These are phyloP conservation scores for Molanna angustata DNA, from an alignment of 2,888 invertebrate species.

Conservation along the genomic window DNA sequence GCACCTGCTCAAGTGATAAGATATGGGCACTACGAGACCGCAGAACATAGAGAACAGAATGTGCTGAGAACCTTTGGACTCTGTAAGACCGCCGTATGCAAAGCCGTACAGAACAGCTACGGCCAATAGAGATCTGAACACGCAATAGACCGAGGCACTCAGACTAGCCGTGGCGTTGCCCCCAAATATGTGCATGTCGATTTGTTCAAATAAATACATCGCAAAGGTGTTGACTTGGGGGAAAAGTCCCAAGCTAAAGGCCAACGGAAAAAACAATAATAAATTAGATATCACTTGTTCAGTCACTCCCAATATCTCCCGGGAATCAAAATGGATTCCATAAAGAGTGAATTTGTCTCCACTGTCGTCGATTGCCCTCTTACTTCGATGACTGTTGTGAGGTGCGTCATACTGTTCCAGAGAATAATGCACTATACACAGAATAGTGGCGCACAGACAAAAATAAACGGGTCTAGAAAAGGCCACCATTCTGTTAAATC, in stretches of 20 bases:
- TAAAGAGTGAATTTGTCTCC: slow-evolving; percentile 44
- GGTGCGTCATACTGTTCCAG: slow-evolving; percentile 39
- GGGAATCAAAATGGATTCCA: slow-evolving; percentile 49
- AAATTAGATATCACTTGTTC: slow-evolving; percentile 76
- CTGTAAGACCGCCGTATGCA: slow-evolving; percentile 82
- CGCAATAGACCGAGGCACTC: slow-evolving; percentile 77
- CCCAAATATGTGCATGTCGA: slow-evolving; percentile 86
- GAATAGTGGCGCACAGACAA: slow-evolving; percentile 68
- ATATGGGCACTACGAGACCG: slow-evolving; percentile 80
- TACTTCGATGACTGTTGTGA: slow-evolving; percentile 37
- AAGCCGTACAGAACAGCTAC: slow-evolving; percentile 81
- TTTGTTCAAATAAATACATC: slow-evolving; percentile 95
- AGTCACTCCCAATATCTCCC: slow-evolving; percentile 61
- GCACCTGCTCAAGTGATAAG: slow-evolving; percentile 90
- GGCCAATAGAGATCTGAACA: slow-evolving; percentile 76
- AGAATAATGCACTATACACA: slow-evolving; percentile 49
- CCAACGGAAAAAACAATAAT: slow-evolving; percentile 86
- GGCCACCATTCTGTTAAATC: slow-evolving; percentile 92
- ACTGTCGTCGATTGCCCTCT: slow-evolving; percentile 40
- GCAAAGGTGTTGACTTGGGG: slow-evolving; percentile 96
- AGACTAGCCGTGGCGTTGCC: slow-evolving; percentile 86
- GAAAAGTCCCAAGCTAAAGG: slow-evolving; percentile 93
- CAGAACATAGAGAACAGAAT: slow-evolving; percentile 93
- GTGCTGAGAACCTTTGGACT: slow-evolving; percentile 83
- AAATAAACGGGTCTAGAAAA: slow-evolving; percentile 95